Evolutionary conservation across 2,888 invertebrate species (phyloP), one percentile per base, ranked within the genome.

Genomic region (Cepaea hortensis): DNA sequence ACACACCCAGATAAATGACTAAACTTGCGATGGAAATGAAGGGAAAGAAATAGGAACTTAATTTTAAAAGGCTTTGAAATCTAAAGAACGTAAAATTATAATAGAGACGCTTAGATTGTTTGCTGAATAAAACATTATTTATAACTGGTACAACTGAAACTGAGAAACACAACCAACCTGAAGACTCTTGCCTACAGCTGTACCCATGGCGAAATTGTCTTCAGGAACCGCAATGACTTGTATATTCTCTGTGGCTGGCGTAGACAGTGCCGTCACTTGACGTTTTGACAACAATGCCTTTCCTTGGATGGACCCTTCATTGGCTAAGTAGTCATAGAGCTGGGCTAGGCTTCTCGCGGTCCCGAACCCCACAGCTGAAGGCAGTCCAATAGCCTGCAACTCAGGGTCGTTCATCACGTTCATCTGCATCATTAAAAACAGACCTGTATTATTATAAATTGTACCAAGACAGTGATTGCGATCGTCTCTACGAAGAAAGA

Each of bases 321-420:
- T 92, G 73, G 93, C 91, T 18, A 94, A 85, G 68, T 92, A 91
- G 61, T 92, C 92, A 86, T 91, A 92, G 15, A 94, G 87, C 85
- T 92, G 92, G 9, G 93, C 94, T 85, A 94, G 81, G 11, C 91
- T 90, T n/a, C 90, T 84, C 1, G 93, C 94, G 11, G 93, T 92
- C 4, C 91, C 92, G 68, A 92, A 91, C 5, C 92, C 94, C 50
- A 91, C 91, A 7, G 90, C 91, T 0, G 93, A 92, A 5, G 93
- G 91, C 55, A 92, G 88, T 3, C 93, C 92, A 48, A 92, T 90
- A 23, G 90, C 90, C 48, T 91, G 88, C 50, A 91, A 79, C 13
- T 91, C 90, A 18, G 92, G 92, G 83, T 93, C 91, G 76, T 93
- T 93, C 62, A 90, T 62, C 3, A 75, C n/a, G 50, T 46, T 68